Conservation (phyloP, 1,140 invertebrate species). For the Antheraea mylitta region DNA sequence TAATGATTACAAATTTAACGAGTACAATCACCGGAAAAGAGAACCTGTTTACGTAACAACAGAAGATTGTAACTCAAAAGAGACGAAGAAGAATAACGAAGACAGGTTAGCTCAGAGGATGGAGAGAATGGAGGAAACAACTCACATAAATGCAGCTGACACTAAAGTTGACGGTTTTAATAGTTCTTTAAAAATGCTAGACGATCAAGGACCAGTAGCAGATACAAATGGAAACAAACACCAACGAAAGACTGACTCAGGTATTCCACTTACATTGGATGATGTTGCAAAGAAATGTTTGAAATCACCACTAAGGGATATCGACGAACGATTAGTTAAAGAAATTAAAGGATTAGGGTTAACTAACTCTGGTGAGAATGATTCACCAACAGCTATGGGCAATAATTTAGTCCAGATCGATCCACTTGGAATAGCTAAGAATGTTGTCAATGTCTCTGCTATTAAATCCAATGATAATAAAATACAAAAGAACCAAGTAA, state of each 20-base stretch:
- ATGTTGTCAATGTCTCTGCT: conserved; percentile 11
- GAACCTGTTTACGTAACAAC: conserved; percentile 5
- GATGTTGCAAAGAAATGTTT: conserved; percentile 44
- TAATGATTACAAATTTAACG: conserved; percentile 8
- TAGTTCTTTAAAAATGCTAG: conserved; percentile 33
- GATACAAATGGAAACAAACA: background rate
- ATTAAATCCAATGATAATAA: conserved; percentile 8
- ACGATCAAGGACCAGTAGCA: background rate
- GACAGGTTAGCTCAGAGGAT: conserved; percentile 44
- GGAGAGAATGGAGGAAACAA: conserved; percentile 45
- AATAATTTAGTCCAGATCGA: conserved; percentile 19
- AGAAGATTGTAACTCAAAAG: conserved; percentile 18
- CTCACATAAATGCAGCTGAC: conserved; percentile 35
- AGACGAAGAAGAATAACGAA: conserved; percentile 30
- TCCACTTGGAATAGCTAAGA: conserved; percentile 10
- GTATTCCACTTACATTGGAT: conserved; percentile 19
- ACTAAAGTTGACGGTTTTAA: conserved; percentile 36
- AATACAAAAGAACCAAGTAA: background rate
- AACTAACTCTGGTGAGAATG: conserved; percentile 5
- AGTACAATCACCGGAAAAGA: background rate
- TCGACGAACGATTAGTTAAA: conserved; percentile 41
- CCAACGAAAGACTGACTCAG: background rate
- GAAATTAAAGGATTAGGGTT: conserved; percentile 41
- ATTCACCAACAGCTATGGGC: conserved; percentile 9
- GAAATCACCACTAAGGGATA: conserved; percentile 23